phyloP scores from a whole-genome alignment of 2,113 vertebrate genomes.

The Psilopsiagon aurifrons region DNA sequence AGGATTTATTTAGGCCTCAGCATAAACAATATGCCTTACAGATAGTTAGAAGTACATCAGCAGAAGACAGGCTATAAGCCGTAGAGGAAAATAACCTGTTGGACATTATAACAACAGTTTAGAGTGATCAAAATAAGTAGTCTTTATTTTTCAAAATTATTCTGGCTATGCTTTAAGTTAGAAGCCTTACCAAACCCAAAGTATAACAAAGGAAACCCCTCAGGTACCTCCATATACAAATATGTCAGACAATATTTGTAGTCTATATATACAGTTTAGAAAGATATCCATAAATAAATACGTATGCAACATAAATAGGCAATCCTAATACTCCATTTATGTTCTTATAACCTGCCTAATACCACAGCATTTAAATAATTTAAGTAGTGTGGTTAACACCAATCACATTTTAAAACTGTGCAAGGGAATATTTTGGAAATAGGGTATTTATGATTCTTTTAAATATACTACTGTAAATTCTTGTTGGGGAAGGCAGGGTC shows the following conservation, averaged over 20 bases:
- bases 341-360: background rate
- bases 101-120: background rate
- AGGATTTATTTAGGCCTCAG: background rate
- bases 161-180: background rate
- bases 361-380: background rate
- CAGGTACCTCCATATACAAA: background rate
- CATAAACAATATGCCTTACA: background rate
- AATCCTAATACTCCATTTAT: background rate
- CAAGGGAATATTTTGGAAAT: background rate
- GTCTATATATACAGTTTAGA: background rate
- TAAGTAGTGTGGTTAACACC: background rate
- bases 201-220: background rate
- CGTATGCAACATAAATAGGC: background rate
- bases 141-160: background rate
- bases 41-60: background rate
- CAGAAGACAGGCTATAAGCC: background rate
- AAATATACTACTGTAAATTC: background rate
- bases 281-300: background rate
- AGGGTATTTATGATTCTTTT: background rate
- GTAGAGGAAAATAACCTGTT: background rate
- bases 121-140: background rate
- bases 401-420: background rate
- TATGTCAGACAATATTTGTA: background rate
- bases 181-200: background rate
- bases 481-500: background rate